phyloP scores from a whole-genome alignment of 92 coral and sea anemone species.

The Pocillopora meandrina region DNA sequence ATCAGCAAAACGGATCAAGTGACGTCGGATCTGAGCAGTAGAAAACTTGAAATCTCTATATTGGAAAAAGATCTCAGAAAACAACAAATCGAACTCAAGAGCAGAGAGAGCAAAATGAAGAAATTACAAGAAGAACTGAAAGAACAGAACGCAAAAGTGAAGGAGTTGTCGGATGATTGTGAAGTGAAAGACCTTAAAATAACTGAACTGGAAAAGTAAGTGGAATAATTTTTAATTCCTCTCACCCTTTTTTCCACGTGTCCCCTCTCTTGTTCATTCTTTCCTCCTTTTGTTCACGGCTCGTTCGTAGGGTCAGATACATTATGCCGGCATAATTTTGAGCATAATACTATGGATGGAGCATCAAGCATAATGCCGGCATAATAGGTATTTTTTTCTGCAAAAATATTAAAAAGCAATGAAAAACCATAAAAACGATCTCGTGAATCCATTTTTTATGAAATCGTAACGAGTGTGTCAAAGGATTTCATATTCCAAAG shows the following conservation, averaged over 20 bases:
- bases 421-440: no score
- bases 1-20: constrained; percentile 56
- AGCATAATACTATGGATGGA: background rate
- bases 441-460: no score
- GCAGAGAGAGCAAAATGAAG: constrained; percentile 50
- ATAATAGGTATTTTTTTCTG: no score
- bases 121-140: constrained; percentile 55
- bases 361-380: no score
- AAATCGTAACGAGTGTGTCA: no score
- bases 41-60: constrained; percentile 73
- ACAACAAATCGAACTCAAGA: constrained; percentile 54
- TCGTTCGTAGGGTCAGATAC: background rate
- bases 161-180: constrained; percentile 59
- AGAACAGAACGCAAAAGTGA: constrained; percentile 52
- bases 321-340: no score
- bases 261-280: background rate
- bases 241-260: background rate
- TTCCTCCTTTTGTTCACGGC: background rate
- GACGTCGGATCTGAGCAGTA: constrained; percentile 71
- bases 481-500: no score
- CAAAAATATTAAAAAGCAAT: no score
- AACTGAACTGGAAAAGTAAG: constrained; percentile 88
- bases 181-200: constrained; percentile 77
- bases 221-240: background rate
- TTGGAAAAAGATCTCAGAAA: constrained; percentile 84